Evolutionary conservation across 2,113 vertebrate species (phyloP), one percentile per base, ranked within the genome.

Genomic region (Campylomormyrus numenius): DNA sequence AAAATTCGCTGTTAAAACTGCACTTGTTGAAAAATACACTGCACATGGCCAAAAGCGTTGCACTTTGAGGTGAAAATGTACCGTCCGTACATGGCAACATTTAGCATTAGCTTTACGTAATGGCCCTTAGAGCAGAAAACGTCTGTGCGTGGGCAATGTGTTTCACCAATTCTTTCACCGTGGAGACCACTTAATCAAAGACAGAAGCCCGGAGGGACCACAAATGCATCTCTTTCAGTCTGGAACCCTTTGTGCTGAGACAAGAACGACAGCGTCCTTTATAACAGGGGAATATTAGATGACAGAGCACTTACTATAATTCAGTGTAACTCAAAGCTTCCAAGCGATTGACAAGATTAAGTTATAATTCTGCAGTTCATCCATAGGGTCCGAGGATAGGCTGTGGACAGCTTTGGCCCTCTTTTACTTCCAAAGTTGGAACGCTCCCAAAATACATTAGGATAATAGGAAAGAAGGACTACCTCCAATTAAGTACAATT

Each of bases 271-370:
- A 11, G 11, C 46, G 13, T 85, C 89, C 89, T 21, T 17, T 46
- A 27, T 66, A 56, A 3, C 52, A n/a, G 77, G 89, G 50, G 74
- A 35, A 52, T 58, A 58, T 85, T 53, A 53, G 74, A 83, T 89
- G 74, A 89, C 50, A 39, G 21, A 89, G 49, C 89, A 85, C 77
- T 89, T 89, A 89, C 88, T 15, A 52, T 39, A 89, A 89, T 89
- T 89, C 52, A 45, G 89, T 21, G 31, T 35, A 19, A 89, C 35
- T 89, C 31, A 53, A 39, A 85, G 77, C 21, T n/a, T 24, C 89
- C 19, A 50, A 35, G 89, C 35, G 77, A 56, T 56, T 56, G 74
- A 84, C 74, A 84, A 80, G 88, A 89, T 89, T 85, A 84, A 84
- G 49, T 31, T 46, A 39, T 89, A 83, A 89, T 89, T 84, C 70